Evolutionary conservation across 2,797 vertebrate genomes (phyloP).

Genomic region (Onychomys arenicola): DNA sequence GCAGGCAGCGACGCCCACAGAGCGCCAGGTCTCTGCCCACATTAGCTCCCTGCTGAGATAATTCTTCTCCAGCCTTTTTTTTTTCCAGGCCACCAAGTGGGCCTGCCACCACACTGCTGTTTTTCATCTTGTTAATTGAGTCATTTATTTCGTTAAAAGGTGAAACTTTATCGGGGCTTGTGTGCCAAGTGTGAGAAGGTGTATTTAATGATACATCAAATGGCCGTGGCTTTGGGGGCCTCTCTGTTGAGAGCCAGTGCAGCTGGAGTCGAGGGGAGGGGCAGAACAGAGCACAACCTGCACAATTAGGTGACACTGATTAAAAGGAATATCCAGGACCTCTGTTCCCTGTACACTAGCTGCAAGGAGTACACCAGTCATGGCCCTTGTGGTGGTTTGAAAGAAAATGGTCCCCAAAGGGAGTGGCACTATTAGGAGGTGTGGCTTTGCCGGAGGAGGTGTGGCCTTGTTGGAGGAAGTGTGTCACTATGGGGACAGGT

Average conservation of each 20-base stretch:
- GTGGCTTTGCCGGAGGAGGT: neutral
- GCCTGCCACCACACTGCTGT: constrained; percentile 89
- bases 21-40: constrained; percentile 88
- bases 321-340: constrained; percentile 72
- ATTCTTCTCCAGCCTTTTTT: constrained; percentile 91
- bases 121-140: constrained; percentile 94
- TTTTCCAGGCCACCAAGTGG: constrained; percentile 88
- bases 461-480: neutral
- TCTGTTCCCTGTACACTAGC: constrained; percentile 63
- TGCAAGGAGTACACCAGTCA: neutral
- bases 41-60: constrained; percentile 92
- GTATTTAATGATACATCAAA: constrained; percentile 89
- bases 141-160: constrained; percentile 93
- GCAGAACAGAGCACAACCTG: neutral
- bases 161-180: constrained; percentile 89
- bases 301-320: constrained; percentile 74
- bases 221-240: constrained; percentile 81
- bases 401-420: neutral
- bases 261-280: neutral
- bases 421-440: neutral
- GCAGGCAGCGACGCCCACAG: constrained; percentile 89
- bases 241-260: constrained; percentile 38
- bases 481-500: neutral
- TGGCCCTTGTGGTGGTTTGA: neutral
- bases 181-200: constrained; percentile 88